Evolutionary conservation across 2,113 vertebrate genomes (phyloP), one percentile per base, ranked within the genome.

Genomic region (Emydocephalus ijimae): DNA sequence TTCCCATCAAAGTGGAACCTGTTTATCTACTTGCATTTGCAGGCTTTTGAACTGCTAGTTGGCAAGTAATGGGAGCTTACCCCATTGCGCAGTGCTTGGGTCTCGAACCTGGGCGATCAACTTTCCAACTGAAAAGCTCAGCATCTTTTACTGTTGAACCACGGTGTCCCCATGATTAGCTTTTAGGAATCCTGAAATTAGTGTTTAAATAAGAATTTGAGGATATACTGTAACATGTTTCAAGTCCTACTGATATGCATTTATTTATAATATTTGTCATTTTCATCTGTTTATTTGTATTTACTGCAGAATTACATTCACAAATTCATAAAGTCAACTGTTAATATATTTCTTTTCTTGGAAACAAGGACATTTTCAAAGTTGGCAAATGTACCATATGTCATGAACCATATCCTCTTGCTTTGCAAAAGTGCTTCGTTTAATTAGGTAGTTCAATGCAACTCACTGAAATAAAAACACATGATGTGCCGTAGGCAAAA

Each of bases 401-500:
- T 95, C 48, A 89, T 11, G 91, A 95, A 93, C 89, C 88, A 18
- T 92, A 88, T 96, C 93, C 95, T 96, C 93, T 95, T 88, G 94
- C 96, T 96, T 95, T 96, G 96, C 96, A 95, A 95, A 96, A 95
- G 96, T 95, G 95, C 97, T 97, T 95, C 94, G 97, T 98, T 97
- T 97, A 98, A 97, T 97, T 97, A 97, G 97, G 96, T 92, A 96
- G 95, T 91, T 94, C 96, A 55, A 90, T 54, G 96, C 91, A 59
- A 94, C 94, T 89, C 91, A 90, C 95, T 94, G 94, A 97, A 97
- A 98, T 98, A 91, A 94, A 98, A 98, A 95, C 98, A 98, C 95
- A 96, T 98, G 98, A 98, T 95, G 94, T 90, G 94, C 97, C 98
- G 95, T 96, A 95, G 97, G 98, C 97, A 94, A 96, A 94, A 96